Base-by-base conservation (phyloP, 2,797 vertebrate species). In the Morus bassanus region DNA sequence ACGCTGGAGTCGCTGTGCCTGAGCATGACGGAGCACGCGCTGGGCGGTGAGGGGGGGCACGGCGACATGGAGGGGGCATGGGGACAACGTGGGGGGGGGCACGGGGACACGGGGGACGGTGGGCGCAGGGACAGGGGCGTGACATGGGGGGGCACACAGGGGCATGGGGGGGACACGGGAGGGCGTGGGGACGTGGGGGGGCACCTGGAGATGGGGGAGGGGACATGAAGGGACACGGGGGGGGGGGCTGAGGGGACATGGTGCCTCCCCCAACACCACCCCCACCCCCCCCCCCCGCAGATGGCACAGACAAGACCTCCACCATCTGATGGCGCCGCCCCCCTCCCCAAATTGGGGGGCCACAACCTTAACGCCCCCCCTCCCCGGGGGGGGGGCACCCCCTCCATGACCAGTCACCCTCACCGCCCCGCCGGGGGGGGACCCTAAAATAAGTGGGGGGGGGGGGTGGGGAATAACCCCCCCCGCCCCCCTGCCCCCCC, bases 21-120 rank as follows among this genome's bases (percentile, higher is more conserved):
- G 98, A 99, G 99, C 98, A 99, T 99, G 99, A 99, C 99, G 45
- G 99, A 99, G 98, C 99, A 99, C 96, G 99, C 99, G 97, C 99
- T 99, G 98, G 99, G 99, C 95, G 99, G 99, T 99, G 97, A 98
- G 99, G 82, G 93, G 95, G 77, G 25, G 50, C n/a, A 9, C 31
- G 31, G 31, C 13, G 61, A 17, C 15, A 15, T 15, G 41, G 41
- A n/a, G 41, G 41, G 41, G 41, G 41, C 41, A 41, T 7, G 41
- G 41, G 41, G 41, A 15, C 15, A 41, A 41, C 7, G 17, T 11
- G n/a, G n/a, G n/a, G 61, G 61, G 61, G 28, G 39, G 17, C 59
- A 14, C 2, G 9, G 60, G 60, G 48, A 11, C 46, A 22, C 10
- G 48, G 48, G 48, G 48, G n/a, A n/a, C n/a, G n/a, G n/a, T n/a